These are phyloP conservation scores for Drosophila phalerata DNA, from an alignment of 2,888 invertebrate genomes.

Conservation along the genomic window DNA sequence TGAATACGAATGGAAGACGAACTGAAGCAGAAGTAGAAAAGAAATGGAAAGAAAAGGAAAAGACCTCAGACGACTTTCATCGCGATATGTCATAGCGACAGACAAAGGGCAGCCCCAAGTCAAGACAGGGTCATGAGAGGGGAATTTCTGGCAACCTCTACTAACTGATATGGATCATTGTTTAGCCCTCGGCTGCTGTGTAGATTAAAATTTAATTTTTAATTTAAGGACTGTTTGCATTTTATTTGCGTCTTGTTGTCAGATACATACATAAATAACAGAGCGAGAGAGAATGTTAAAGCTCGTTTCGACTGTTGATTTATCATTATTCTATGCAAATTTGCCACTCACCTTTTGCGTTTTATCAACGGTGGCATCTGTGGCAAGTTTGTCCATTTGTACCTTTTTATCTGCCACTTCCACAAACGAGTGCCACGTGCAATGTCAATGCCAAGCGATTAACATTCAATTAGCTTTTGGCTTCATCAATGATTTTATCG, in stretches of 20 bases:
- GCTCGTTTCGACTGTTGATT: slow-evolving; percentile 61
- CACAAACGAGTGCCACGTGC: slow-evolving; percentile 61
- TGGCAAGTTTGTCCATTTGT: slow-evolving; percentile 28
- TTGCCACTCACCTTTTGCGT: slow-evolving; percentile 53
- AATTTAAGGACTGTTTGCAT: slow-evolving; percentile 83
- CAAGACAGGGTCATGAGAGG: neutral
- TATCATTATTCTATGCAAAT: slow-evolving; percentile 76
- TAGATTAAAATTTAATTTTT: slow-evolving; percentile 85
- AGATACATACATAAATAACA: slow-evolving; percentile 46
- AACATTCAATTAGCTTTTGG: slow-evolving; percentile 83
- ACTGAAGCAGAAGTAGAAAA: slow-evolving; percentile 56
- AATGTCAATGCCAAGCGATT: slow-evolving; percentile 80
- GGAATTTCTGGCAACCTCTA: slow-evolving; percentile 18
- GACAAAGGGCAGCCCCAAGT: slow-evolving; percentile 54
- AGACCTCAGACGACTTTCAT: slow-evolving; percentile 49
- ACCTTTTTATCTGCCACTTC: slow-evolving; percentile 28
- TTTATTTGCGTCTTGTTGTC: slow-evolving; percentile 70
- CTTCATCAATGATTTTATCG: slow-evolving; percentile 83
- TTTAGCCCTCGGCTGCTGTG: slow-evolving; percentile 28
- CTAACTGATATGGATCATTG: slow-evolving; percentile 62
- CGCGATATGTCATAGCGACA: slow-evolving; percentile 70
- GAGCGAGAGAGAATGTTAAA: slow-evolving; percentile 13
- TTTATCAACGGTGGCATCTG: slow-evolving; percentile 42
- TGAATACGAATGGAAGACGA: slow-evolving; percentile 39
- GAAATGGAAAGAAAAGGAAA: slow-evolving; percentile 31